Evolutionary conservation across 2,113 vertebrate genomes (phyloP).

Genomic region (Rhinogobius similis): DNA sequence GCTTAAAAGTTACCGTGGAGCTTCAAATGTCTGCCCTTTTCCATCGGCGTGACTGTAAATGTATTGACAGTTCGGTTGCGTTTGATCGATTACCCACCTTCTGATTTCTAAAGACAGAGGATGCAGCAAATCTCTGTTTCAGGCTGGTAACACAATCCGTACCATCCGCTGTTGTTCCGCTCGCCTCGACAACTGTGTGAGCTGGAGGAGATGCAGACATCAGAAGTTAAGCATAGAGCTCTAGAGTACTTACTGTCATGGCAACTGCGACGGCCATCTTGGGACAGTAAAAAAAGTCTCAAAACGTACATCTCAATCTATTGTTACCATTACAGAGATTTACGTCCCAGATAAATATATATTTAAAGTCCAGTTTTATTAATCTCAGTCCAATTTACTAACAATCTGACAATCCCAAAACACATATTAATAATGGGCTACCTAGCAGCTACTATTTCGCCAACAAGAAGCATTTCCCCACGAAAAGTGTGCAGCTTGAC

Average conservation of each 20-base stretch:
- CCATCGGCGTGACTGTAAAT: background rate
- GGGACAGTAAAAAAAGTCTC: background rate
- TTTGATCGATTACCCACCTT: constrained; percentile 37
- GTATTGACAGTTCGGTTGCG: fast-evolving
- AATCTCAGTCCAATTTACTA: no score
- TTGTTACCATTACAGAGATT: no score
- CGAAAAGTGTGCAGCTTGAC: no score
- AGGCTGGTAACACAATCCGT: constrained; percentile 46
- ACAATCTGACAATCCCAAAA: no score
- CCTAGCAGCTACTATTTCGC: no score
- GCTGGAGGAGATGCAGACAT: constrained; percentile 29
- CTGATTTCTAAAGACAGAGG: constrained; percentile 22
- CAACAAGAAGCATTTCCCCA: no score
- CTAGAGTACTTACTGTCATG: background rate
- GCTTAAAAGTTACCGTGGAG: constrained; percentile 8
- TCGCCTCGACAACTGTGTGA: constrained; percentile 45
- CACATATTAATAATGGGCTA: no score
- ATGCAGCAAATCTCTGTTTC: constrained; percentile 54
- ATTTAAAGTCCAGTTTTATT: no score
- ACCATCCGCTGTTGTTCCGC: constrained; percentile 62
- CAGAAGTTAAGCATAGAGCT: background rate
- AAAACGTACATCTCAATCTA: no score
- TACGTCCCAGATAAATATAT: no score
- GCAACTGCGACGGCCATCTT: background rate
- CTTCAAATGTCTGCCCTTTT: background rate